Base-by-base conservation (phyloP, 2,888 invertebrate genomes). In the Nemotelus nigrinus region DNA sequence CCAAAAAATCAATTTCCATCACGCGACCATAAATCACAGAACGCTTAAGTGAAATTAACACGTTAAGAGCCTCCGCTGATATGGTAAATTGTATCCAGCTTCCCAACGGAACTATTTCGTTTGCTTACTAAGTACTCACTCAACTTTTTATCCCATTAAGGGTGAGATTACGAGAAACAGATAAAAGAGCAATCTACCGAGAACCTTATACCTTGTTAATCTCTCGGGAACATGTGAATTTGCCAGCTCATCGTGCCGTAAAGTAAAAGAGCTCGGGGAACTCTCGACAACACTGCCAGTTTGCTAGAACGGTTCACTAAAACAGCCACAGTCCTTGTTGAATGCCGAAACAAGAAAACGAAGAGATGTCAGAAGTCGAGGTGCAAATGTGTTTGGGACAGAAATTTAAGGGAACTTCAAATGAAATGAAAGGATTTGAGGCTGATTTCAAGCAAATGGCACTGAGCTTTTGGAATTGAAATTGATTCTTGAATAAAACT, bases 161-260 rank as follows among this genome's bases (percentile, higher is more conserved):
- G 60, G 48, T 63, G 48, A 74, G 74, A 74, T 74, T 74, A 63
- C 60, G 74, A 70, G 74, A 60, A 74, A 74, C 74, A 60, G 74
- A 60, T 60, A 74, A 6, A 74, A 47, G 60, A 74, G 60, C 74
- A 74, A 74, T 60, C 74, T 63, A 63, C 8, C 47, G 43, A 43
- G 55, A 63, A 48, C 74, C 48, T 60, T 63, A 63, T 74, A 63
- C 74, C 74, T 60, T 74, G 43, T 63, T 63, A 63, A 74, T 74
- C 74, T 63, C 63, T 63, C 60, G 74, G 60, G 74, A 63, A 74
- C 63, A 74, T 74, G 74, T 74, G 74, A 60, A 60, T 74, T 63
- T 48, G 74, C 74, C 74, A 48, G 74, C 48, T 74, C 63, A 63
- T 41, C 63, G 41, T 60, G 47, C 39, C 41, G 63, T 48, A 48